Percentiles rank a stretch among this genome's conserved stretches.
These are phyloP conservation scores for Chelmon rostratus DNA, from an alignment of 2,797 vertebrate species.

Conservation along the genomic window DNA sequence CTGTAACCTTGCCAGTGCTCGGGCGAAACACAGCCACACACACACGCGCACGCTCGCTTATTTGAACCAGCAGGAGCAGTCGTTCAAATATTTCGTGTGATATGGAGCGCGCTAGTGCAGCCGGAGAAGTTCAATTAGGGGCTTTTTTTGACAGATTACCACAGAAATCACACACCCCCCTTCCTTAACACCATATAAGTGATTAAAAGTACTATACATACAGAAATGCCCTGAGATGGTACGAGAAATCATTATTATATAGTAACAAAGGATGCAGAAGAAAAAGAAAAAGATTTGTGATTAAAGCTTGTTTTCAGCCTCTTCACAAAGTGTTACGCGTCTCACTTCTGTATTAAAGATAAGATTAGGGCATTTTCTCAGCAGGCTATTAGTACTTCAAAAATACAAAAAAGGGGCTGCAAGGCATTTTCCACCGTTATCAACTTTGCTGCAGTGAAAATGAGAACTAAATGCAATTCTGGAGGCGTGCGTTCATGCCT, in stretches of 20 bases:
- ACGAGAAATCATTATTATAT: neutral
- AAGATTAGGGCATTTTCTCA: constrained; percentile 9
- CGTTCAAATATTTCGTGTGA: constrained; percentile 21
- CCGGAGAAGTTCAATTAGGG: neutral
- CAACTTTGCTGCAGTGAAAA: constrained; percentile 38
- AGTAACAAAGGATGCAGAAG: neutral
- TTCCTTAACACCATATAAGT: neutral
- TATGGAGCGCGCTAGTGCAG: neutral
- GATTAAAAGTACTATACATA: neutral
- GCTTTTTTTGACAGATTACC: neutral
- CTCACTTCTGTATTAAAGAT: constrained; percentile 17
- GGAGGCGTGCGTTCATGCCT: constrained; percentile 52
- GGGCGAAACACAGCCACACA: constrained; percentile 29
- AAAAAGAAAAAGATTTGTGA: constrained; percentile 20
- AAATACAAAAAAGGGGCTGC: constrained; percentile 3
- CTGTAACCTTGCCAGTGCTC: constrained; percentile 75
- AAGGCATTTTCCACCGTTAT: constrained; percentile 30
- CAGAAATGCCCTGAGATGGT: constrained; percentile 2
- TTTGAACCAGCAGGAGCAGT: constrained; percentile 5
- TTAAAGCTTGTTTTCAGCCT: constrained; percentile 38
- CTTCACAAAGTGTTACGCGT: constrained; percentile 25
- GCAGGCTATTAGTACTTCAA: constrained; percentile 29
- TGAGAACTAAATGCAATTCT: constrained; percentile 43
- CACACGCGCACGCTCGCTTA: constrained; percentile 17
- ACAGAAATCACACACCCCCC: neutral